These are phyloP conservation scores for Eidolon helvum DNA, from an alignment of 2,113 vertebrate genomes.

Conservation along the genomic window DNA sequence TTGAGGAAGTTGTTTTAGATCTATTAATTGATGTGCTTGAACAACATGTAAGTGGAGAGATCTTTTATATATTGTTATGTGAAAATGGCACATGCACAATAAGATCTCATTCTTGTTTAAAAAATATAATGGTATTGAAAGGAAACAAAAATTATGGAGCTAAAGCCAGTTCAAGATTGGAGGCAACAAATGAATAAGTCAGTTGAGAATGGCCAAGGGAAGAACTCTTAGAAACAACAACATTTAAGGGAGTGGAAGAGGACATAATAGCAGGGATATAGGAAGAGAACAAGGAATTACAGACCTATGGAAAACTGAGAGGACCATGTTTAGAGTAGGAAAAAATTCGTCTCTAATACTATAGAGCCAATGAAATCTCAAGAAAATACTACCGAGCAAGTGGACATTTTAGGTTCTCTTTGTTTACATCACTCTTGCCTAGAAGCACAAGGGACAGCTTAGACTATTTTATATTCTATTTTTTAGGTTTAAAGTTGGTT, in stretches of 20 bases:
- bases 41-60: not conserved
- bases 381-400: not conserved
- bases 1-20: not conserved
- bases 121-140: slow-evolving; percentile 15
- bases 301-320: not conserved
- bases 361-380: not conserved
- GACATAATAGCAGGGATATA: not conserved
- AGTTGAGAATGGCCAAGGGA: not conserved
- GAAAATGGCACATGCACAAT: not conserved
- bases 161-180: not conserved
- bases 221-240: slow-evolving; percentile 3
- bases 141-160: not conserved
- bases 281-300: not conserved
- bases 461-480: not conserved
- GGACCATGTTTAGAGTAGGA: not conserved
- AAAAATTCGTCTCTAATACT: not conserved
- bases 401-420: slow-evolving; percentile 2
- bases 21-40: not conserved
- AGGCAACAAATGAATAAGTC: not conserved
- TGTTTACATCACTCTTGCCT: not conserved
- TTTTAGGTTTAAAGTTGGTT: slow-evolving; percentile 27
- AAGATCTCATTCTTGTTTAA: not conserved
- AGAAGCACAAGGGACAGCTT: not conserved
- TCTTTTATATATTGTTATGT: not conserved
- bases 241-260: not conserved